Evolutionary conservation across 2,797 vertebrate species (phyloP).

Genomic region (Cossypha niveicapilla): DNA sequence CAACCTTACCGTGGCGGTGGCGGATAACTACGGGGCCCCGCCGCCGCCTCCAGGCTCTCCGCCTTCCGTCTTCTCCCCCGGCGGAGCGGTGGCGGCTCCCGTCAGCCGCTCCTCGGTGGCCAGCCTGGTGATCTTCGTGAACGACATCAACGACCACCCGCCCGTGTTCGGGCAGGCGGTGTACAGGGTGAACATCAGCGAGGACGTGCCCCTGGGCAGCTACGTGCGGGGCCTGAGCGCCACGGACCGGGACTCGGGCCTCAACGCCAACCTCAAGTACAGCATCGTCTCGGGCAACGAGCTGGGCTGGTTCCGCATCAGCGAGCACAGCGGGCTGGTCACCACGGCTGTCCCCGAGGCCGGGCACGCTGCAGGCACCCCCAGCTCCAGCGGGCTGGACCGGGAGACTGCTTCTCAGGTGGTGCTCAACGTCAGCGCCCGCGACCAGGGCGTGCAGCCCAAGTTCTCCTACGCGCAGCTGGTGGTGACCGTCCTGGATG

Average conservation of each 20-base stretch:
- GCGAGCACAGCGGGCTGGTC: slow-evolving; percentile 94
- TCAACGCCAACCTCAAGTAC: slow-evolving; percentile 95
- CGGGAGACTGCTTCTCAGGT: slow-evolving; percentile 89
- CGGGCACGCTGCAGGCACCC: neutral
- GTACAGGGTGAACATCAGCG: slow-evolving; percentile 91
- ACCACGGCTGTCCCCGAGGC: slow-evolving; percentile 75
- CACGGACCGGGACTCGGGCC: slow-evolving; percentile 94
- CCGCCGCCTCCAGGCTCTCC: neutral
- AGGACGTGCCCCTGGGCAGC: slow-evolving; percentile 91
- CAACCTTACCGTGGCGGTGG: slow-evolving; percentile 93
- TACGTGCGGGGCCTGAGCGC: slow-evolving; percentile 94
- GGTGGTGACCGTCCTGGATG: slow-evolving; percentile 88
- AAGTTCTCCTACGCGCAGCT: slow-evolving; percentile 91
- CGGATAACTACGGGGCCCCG: slow-evolving; percentile 76
- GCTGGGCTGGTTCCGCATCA: slow-evolving; percentile 94
- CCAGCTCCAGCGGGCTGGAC: slow-evolving; percentile 75
- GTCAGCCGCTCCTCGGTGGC: slow-evolving; percentile 90
- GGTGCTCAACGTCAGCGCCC: slow-evolving; percentile 93
- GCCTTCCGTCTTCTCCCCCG: neutral
- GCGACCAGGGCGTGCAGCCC: slow-evolving; percentile 95
- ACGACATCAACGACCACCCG: slow-evolving; percentile 96
- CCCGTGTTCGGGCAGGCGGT: slow-evolving; percentile 89
- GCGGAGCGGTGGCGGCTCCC: slow-evolving; percentile 66
- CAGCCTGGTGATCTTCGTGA: slow-evolving; percentile 95
- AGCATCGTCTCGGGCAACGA: slow-evolving; percentile 93